Base-by-base conservation (phyloP, 2,113 vertebrate species). In the Salminus brasiliensis region DNA sequence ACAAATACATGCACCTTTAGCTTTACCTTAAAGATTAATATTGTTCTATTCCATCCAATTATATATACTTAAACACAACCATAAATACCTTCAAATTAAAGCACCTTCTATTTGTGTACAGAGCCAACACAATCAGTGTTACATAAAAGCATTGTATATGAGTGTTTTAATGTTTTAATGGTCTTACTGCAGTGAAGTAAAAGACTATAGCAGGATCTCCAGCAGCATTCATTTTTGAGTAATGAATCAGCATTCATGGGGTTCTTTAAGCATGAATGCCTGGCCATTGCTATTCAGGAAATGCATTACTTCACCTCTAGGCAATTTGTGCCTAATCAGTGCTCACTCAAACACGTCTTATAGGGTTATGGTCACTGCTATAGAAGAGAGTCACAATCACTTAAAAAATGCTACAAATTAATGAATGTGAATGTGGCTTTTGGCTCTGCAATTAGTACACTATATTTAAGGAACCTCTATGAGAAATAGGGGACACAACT, bases 281-380 rank as follows among this genome's bases (percentile, higher is more conserved):
- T 83, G 52, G 43, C 16, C 49, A 68, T 78, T 81, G 65, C 78
- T 67, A 83, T 87, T 84, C 84, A 86, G 81, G 86, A 86, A 88
- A 85, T 53, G 71, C 76, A 74, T 78, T 78, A 55, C 76, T 84
- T 81, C 74, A 78, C 45, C 69, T 77, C 25, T 34, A 70, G 72
- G 49, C n/a, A 21, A 73, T 8, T 49, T 62, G 16, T 23, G 1
- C 45, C 30, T 27, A 63, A 45, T 39, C 68, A 63, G 27, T 12
- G 29, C 47, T 63, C 29, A 34, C 32, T 41, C n/a, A n/a, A n/a
- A n/a, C 62, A 9, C 23, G 34, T 76, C 78, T 57, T 7, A 39
- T 59, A 78, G 73, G 74, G 49, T 21, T 63, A 74, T 74, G 78
- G 43, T 52, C 27, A 30, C 8, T 30, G 8, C 49, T 49, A 49